Percentiles rank a stretch among this genome's conserved stretches.
These are phyloP conservation scores for Metopolophium dirhodum DNA, from an alignment of 1,140 invertebrate species.

Conservation along the genomic window DNA sequence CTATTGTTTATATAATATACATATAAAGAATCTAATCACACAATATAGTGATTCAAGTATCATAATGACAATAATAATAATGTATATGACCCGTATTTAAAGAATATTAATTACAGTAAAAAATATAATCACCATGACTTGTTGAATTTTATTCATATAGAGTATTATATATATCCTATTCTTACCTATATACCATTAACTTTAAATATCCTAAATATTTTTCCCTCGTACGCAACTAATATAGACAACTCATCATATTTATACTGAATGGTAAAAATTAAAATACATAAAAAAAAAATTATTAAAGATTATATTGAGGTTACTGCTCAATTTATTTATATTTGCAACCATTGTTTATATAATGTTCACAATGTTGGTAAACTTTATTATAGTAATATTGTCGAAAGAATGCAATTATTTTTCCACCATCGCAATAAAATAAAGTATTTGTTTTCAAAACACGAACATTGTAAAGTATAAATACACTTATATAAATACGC, in stretches of 20 bases:
- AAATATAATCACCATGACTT: background rate
- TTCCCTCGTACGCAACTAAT: background rate
- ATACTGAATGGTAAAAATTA: background rate
- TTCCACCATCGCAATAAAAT: background rate
- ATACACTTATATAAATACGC: background rate
- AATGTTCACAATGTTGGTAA: background rate
- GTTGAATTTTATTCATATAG: background rate
- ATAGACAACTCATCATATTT: background rate
- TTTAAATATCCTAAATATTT: background rate
- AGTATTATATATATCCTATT: background rate
- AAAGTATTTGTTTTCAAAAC: slow-evolving; percentile 3
- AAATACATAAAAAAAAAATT: background rate
- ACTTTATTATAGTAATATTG: background rate
- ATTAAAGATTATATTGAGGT: background rate
- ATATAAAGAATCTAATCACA: background rate
- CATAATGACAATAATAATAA: background rate
- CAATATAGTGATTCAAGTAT: background rate
- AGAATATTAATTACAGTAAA: background rate
- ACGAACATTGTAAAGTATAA: background rate
- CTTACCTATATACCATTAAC: background rate
- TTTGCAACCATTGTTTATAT: background rate
- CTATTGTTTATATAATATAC: background rate
- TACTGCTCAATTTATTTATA: background rate
- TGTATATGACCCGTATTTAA: background rate
- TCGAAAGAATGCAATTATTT: background rate